phyloP scores from a whole-genome alignment of 2,113 vertebrate genomes.

The Alaudala cheleensis region DNA sequence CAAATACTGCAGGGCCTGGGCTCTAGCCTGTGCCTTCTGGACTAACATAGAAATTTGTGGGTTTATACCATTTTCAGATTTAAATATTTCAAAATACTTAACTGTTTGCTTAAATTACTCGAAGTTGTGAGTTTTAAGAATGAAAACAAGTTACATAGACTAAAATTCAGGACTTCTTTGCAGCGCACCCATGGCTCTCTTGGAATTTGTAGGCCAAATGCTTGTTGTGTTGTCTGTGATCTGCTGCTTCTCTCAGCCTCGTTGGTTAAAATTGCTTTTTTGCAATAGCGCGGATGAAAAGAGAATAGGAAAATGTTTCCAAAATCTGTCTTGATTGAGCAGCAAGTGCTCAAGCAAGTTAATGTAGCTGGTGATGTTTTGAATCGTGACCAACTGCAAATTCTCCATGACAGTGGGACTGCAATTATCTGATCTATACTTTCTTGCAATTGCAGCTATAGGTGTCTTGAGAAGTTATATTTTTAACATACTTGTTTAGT shows the following conservation, averaged over 20 bases:
- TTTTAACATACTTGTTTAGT: neutral
- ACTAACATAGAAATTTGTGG: fast-evolving
- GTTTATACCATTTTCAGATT: neutral
- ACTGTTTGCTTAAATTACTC: neutral
- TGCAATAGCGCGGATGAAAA: neutral
- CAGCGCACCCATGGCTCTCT: neutral
- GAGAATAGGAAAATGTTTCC: neutral
- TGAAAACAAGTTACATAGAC: neutral
- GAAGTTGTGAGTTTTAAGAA: neutral
- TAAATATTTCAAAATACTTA: neutral
- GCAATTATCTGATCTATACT: neutral
- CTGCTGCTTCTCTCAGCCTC: neutral
- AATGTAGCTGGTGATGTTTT: neutral
- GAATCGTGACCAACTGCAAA: neutral
- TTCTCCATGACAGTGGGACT: neutral
- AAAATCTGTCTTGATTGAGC: neutral
- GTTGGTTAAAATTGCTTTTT: neutral
- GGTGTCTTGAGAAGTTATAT: neutral
- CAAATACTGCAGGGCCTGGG: neutral
- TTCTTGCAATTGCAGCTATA: neutral
- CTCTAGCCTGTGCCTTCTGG: neutral
- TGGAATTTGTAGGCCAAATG: neutral
- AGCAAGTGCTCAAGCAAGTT: neutral
- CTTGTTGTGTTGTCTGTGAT: neutral
- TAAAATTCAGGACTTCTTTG: neutral